Conservation (phyloP, 2,113 vertebrate species). For the Cephalopterus ornatus region DNA sequence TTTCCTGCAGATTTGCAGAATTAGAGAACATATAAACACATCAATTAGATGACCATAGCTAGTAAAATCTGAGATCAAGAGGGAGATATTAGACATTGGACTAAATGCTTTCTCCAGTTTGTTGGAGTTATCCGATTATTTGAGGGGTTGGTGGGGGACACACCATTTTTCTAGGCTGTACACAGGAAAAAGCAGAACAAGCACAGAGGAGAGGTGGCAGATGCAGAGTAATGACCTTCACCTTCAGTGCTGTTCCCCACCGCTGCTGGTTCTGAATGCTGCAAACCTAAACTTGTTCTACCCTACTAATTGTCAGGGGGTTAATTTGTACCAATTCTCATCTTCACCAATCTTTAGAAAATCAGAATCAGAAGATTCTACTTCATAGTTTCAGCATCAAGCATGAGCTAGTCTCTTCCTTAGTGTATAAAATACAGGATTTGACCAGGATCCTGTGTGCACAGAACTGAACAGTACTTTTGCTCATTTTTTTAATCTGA, state of each 20-base stretch:
- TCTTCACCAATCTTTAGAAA: neutral
- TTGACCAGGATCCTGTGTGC: neutral
- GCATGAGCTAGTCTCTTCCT: neutral
- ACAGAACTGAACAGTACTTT: neutral
- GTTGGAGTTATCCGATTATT: neutral
- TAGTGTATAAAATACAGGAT: neutral
- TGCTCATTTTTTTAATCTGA: neutral
- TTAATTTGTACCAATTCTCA: neutral
- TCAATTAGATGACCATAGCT: neutral
- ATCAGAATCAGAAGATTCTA: neutral
- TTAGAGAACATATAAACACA: neutral
- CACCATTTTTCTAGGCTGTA: neutral
- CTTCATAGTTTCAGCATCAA: neutral
- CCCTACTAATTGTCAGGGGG: neutral
- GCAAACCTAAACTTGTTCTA: neutral
- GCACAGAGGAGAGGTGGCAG: neutral
- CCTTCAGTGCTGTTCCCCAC: neutral
- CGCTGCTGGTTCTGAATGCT: neutral
- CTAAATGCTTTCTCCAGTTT: neutral
- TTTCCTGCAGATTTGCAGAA: neutral
- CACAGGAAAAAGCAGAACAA: neutral
- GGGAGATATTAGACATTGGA: neutral
- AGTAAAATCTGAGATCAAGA: neutral
- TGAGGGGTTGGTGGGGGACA: fast-evolving
- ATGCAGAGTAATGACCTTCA: neutral